Evolutionary conservation across 2,113 vertebrate genomes (phyloP), one percentile per base, ranked within the genome.

Genomic region (Turnix velox): DNA sequence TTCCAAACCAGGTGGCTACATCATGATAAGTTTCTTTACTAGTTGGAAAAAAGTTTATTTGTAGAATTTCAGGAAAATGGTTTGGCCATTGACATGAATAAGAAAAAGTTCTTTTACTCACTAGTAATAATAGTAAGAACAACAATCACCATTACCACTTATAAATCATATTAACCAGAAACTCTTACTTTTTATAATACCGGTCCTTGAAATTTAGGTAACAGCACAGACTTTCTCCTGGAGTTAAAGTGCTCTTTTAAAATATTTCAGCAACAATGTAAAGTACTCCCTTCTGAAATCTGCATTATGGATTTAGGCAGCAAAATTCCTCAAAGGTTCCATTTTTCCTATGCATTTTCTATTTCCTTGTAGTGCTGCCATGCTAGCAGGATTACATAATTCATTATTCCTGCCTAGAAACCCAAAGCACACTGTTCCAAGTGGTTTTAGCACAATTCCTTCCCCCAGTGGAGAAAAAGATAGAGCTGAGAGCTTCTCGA

Each of bases 291-390:
- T 76, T 92, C 90, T 94, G 94, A 95, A 88, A 96, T 79, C 33
- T 75, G 48, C 84, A 92, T 88, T 94, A 95, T 45, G 37, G 80
- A 84, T 87, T 79, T 24, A 82, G 22, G 89, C 48, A 95, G 72
- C 55, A 81, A 87, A 84, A 87, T 78, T 81, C 80, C 81, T 45
- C 51, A 63, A 58, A 88, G n/a, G 78, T 92, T 95, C 89, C 87
- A 91, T 55, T 37, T 81, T 80, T 74, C 48, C 87, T 91, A 76
- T 78, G 81, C 31, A 87, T 87, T 63, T 93, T 88, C 87, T 84
- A 71, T 74, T 84, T 51, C 63, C 33, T 71, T 1, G 4, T 6
- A 72, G 35, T 0, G 0, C 40, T 84, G 55, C 40, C 1, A 4
- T 82, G 81, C 87, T 87, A 95, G 77, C 8, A 78, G 74, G 48